Percentiles rank a stretch among this genome's conserved stretches.
phyloP scores from a whole-genome alignment of 2,113 vertebrate species.

The Phoxinus phoxinus region DNA sequence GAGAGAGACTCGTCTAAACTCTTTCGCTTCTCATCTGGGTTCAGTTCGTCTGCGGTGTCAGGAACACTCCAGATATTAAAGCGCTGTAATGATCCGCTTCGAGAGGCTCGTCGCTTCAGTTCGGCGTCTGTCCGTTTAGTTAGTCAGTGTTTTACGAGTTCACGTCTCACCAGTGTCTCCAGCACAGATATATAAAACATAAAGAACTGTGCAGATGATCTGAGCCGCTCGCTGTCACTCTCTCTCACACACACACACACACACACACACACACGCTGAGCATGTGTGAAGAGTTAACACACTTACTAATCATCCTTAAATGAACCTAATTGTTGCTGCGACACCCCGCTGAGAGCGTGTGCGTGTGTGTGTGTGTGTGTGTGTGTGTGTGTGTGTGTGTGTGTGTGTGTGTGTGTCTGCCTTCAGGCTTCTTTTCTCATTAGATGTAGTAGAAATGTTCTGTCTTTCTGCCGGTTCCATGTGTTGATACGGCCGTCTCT shows the following conservation, averaged over 20 bases:
- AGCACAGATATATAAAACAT: not conserved
- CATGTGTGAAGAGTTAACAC: conserved; percentile 57
- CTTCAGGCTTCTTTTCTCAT: conserved; percentile 59
- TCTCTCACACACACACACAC: conserved; percentile 55
- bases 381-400: not conserved
- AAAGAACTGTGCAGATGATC: conserved; percentile 19
- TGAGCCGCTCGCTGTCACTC: too few species aligned
- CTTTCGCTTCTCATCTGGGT: not conserved
- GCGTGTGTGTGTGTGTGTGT: not conserved
- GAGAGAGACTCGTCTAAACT: too few species aligned
- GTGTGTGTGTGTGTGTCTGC: not conserved
- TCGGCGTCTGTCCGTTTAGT: not conserved
- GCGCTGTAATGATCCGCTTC: not conserved
- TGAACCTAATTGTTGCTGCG: conserved; percentile 60
- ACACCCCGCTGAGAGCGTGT: conserved; percentile 50
- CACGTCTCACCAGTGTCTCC: not conserved
- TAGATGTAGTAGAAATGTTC: conserved; percentile 56
- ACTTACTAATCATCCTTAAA: conserved; percentile 63
- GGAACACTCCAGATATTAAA: not conserved
- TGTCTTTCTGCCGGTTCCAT: conserved; percentile 45
- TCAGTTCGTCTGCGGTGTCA: not conserved
- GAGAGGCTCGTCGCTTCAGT: not conserved
- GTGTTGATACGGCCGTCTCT: conserved; percentile 41
- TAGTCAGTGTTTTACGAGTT: not conserved
- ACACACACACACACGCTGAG: conserved; percentile 50